Evolutionary conservation across 2,113 vertebrate genomes (phyloP).

Genomic region (Ascaphus truei): DNA sequence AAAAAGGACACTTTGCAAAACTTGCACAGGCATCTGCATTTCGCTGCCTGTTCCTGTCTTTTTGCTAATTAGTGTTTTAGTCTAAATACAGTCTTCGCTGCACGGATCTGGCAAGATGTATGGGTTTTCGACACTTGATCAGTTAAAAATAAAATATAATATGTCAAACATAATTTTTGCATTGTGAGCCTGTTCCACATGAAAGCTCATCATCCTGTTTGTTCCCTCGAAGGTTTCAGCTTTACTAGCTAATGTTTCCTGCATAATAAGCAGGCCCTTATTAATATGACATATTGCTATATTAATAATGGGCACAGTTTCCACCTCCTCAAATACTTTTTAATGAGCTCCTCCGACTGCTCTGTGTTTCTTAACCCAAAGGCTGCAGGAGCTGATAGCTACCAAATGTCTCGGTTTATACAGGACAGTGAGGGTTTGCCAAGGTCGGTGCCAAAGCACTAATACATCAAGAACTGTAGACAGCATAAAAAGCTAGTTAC

Average conservation of each 20-base stretch:
- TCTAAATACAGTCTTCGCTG: background rate
- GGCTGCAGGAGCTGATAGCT: background rate
- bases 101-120: background rate
- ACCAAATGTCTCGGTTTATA: background rate
- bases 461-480: background rate
- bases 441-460: background rate
- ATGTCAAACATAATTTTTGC: slow-evolving; percentile 23
- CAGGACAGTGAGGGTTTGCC: background rate
- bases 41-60: background rate
- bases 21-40: background rate
- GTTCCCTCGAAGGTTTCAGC: background rate
- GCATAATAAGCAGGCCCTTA: slow-evolving; percentile 16
- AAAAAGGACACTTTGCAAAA: background rate
- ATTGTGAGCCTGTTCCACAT: slow-evolving; percentile 2
- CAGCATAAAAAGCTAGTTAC: background rate
- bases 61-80: slow-evolving; percentile 7
- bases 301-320: slow-evolving; percentile 18
- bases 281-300: slow-evolving; percentile 30
- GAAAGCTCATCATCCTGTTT: slow-evolving; percentile 5
- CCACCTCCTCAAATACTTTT: slow-evolving; percentile 5
- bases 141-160: background rate
- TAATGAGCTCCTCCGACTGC: slow-evolving; percentile 8
- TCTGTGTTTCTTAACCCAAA: background rate
- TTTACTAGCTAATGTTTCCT: slow-evolving; percentile 22
- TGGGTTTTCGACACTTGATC: background rate